Evolutionary conservation across 2,888 invertebrate genomes (phyloP).

Genomic region (Cynaeus angustus): DNA sequence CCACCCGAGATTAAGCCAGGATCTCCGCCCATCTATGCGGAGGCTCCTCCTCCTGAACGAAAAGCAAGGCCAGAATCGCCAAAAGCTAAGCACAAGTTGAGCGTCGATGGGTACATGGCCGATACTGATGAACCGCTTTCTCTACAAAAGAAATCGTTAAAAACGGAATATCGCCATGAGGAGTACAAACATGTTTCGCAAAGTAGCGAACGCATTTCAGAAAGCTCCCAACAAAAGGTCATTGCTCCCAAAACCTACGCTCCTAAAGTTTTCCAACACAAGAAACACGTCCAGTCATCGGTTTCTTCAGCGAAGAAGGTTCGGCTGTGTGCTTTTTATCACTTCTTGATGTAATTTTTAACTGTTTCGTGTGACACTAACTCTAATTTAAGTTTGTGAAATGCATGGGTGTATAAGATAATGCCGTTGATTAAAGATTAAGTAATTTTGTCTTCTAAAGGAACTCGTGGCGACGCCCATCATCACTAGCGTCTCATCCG

Average conservation of each 20-base stretch:
- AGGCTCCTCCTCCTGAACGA: constrained; percentile 59
- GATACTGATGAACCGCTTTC: constrained; percentile 80
- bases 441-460: constrained; percentile 67
- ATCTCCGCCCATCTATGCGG: constrained; percentile 69
- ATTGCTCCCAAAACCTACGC: constrained; percentile 58
- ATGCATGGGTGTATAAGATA: too few species aligned
- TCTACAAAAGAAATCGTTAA: constrained; percentile 59
- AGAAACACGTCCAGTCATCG: constrained; percentile 64
- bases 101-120: constrained; percentile 79
- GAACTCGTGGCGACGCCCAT: constrained; percentile 74
- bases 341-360: constrained; percentile 24
- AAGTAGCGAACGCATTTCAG: constrained; percentile 61
- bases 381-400: too few species aligned
- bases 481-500: constrained; percentile 71
- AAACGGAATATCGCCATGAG: constrained; percentile 65
- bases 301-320: constrained; percentile 69
- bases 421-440: too few species aligned
- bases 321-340: constrained; percentile 41
- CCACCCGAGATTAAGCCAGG: constrained; percentile 69
- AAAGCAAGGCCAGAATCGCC: constrained; percentile 72
- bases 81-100: constrained; percentile 72
- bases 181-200: constrained; percentile 65
- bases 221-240: constrained; percentile 62
- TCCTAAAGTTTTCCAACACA: constrained; percentile 64
- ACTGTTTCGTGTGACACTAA: too few species aligned